These are phyloP conservation scores for Hydropsyche betteni DNA, from an alignment of 2,888 invertebrate species.

Conservation along the genomic window DNA sequence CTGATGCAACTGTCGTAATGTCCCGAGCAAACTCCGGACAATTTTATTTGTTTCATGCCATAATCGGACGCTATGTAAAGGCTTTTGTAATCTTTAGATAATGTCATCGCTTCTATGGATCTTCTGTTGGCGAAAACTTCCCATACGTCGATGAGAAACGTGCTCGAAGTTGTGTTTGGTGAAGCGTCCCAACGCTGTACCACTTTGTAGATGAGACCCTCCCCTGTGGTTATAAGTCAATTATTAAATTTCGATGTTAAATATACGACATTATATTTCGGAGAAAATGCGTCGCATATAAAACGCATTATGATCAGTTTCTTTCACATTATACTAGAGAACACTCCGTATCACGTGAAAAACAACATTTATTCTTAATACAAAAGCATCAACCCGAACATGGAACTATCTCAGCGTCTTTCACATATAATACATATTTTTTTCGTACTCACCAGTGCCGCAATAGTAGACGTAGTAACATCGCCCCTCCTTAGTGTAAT, in stretches of 20 bases:
- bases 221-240: constrained; percentile 62
- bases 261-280: no score
- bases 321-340: no score
- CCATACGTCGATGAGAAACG: constrained; percentile 77
- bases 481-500: constrained; percentile 58
- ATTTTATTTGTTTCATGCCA: constrained; percentile 80
- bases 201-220: constrained; percentile 82
- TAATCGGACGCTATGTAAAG: constrained; percentile 82
- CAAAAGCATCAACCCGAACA: no score
- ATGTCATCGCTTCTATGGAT: constrained; percentile 78
- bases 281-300: no score
- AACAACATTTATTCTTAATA: not conserved
- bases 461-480: constrained; percentile 79
- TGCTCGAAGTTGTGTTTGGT: constrained; percentile 68
- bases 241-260: constrained; percentile 17
- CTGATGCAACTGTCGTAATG: constrained; percentile 83
- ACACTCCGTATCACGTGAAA: not conserved
- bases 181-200: constrained; percentile 74
- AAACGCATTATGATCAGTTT: no score
- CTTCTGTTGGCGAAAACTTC: constrained; percentile 77
- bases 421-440: not conserved
- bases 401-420: no score
- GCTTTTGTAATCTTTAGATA: constrained; percentile 80
- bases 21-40: constrained; percentile 78
- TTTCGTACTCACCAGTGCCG: constrained; percentile 73